Conservation (phyloP, 2,797 vertebrate genomes). For the Calcarius lapponicus region DNA sequence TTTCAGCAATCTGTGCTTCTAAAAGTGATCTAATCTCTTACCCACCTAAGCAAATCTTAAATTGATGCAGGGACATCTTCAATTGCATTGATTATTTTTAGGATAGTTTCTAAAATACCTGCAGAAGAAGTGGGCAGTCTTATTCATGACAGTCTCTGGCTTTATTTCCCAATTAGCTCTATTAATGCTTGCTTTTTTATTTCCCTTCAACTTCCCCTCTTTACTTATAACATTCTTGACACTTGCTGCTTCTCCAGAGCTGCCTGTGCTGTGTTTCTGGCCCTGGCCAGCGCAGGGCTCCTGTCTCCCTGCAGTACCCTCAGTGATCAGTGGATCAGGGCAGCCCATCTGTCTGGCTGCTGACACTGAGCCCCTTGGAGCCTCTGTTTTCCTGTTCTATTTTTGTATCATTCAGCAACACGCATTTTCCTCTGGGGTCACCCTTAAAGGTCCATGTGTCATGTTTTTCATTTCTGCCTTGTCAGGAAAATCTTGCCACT, state of each 20-base stretch:
- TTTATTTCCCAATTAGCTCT: not conserved
- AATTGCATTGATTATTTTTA: not conserved
- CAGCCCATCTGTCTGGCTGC: constrained; percentile 71
- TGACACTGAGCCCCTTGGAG: constrained; percentile 69
- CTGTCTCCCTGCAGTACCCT: constrained; percentile 18
- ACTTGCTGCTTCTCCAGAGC: not conserved
- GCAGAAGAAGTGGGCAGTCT: not conserved
- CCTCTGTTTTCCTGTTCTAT: constrained; percentile 70
- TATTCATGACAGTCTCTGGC: not conserved
- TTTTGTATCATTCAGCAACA: constrained; percentile 78
- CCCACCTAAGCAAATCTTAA: not conserved
- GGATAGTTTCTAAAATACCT: not conserved
- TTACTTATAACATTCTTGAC: not conserved
- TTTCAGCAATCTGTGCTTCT: not conserved
- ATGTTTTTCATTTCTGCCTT: constrained; percentile 87
- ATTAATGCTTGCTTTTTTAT: not conserved
- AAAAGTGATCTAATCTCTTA: not conserved
- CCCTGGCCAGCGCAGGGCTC: not conserved
- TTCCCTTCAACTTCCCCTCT: not conserved
- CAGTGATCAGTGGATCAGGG: constrained; percentile 65
- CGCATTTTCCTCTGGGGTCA: constrained; percentile 81
- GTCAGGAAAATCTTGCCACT: constrained; percentile 81
- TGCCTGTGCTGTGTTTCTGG: not conserved
- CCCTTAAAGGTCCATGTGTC: constrained; percentile 79
- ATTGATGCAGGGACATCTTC: not conserved